These are phyloP conservation scores for Dynastes tityus DNA, from an alignment of 2,888 invertebrate species.

Conservation along the genomic window DNA sequence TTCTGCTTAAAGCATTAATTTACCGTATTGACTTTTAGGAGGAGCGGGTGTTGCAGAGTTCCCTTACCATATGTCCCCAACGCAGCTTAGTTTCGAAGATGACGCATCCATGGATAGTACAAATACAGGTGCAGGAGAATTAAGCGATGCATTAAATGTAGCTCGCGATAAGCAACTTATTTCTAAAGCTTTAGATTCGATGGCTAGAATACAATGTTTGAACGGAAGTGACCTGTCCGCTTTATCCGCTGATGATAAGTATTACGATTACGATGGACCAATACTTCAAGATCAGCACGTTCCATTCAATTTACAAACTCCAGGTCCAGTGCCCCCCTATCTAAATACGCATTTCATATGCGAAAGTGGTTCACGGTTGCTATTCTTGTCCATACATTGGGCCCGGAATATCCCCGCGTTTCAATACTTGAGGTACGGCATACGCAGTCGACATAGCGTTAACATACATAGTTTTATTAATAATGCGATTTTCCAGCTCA, in stretches of 20 bases:
- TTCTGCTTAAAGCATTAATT: not conserved
- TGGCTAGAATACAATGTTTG: conserved; percentile 72
- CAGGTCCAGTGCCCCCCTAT: conserved; percentile 87
- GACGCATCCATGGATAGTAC: conserved; percentile 74
- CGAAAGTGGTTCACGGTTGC: conserved; percentile 93
- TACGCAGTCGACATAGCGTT: too few relatives aligned
- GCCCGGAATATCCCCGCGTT: conserved; percentile 88
- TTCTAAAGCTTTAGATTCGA: conserved; percentile 82
- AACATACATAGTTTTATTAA: not conserved
- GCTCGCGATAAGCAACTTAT: conserved; percentile 76
- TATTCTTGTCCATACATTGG: conserved; percentile 94
- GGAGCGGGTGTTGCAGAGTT: conserved; percentile 63
- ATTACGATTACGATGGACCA: conserved; percentile 74
- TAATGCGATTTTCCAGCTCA: conserved; percentile 73
- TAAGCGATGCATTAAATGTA: conserved; percentile 75
- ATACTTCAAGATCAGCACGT: conserved; percentile 80
- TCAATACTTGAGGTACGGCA: conserved; percentile 80
- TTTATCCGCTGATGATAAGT: conserved; percentile 65
- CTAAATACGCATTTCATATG: conserved; percentile 95
- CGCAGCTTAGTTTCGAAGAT: conserved; percentile 73
- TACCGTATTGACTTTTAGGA: conserved; percentile 57
- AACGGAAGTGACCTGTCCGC: conserved; percentile 66
- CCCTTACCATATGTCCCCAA: conserved; percentile 69
- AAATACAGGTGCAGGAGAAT: conserved; percentile 70
- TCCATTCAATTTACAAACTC: conserved; percentile 84